Evolutionary conservation across 1,140 invertebrate genomes (phyloP).

Genomic region (Sarcophaga peregrina): DNA sequence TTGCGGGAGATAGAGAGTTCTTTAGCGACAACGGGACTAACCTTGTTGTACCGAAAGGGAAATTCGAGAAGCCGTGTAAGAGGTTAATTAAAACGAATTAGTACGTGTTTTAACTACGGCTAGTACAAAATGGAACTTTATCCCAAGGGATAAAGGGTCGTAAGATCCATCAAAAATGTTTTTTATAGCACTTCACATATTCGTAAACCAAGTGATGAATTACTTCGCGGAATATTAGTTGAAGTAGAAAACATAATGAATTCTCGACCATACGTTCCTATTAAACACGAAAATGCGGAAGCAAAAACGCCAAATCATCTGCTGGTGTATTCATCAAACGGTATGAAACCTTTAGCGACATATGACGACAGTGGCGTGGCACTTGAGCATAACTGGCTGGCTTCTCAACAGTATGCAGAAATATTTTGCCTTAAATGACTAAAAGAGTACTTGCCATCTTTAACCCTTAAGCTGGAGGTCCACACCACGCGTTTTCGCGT

Average conservation of each 20-base stretch:
- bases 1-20: background rate
- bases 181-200: slow-evolving; percentile 43
- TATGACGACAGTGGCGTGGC: background rate
- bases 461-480: too few relatives aligned
- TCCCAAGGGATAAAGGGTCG: background rate
- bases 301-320: background rate
- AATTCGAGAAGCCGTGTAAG: background rate
- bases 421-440: slow-evolving; percentile 42
- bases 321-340: background rate
- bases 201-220: slow-evolving; percentile 31
- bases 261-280: slow-evolving; percentile 43
- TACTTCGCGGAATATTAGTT: slow-evolving; percentile 38
- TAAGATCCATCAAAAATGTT: background rate
- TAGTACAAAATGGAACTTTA: background rate
- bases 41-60: background rate
- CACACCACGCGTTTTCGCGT: too few relatives aligned
- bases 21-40: background rate
- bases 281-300: background rate
- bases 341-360: background rate
- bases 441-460: slow-evolving; percentile 39
- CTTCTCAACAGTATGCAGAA: background rate
- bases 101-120: background rate
- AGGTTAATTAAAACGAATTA: background rate
- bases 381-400: background rate
- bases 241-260: slow-evolving; percentile 48